These are phyloP conservation scores for Erithacus rubecula DNA, from an alignment of 2,797 vertebrate species.

Conservation along the genomic window DNA sequence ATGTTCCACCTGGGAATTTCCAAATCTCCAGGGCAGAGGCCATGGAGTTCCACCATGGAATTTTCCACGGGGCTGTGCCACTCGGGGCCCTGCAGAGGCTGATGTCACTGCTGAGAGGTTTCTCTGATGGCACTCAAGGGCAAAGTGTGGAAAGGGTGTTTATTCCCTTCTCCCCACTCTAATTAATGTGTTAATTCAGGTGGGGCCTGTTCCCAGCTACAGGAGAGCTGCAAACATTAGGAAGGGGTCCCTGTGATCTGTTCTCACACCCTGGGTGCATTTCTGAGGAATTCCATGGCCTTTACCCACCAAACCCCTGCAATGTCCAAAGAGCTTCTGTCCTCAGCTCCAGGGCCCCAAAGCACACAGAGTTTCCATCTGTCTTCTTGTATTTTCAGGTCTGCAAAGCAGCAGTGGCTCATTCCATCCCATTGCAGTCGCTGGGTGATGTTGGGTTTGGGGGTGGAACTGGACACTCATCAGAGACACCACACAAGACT, in stretches of 20 bases:
- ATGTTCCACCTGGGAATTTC: not conserved
- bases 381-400: not conserved
- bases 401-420: not conserved
- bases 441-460: not conserved
- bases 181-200: not conserved
- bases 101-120: not conserved
- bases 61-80: not conserved
- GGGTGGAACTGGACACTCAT: not conserved
- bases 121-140: not conserved
- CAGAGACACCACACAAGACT: not conserved
- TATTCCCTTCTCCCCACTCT: not conserved
- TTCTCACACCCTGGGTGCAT: not conserved
- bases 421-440: not conserved
- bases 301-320: not conserved
- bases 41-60: accelerated
- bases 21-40: too few species aligned
- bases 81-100: not conserved
- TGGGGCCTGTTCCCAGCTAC: not conserved
- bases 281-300: not conserved
- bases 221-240: not conserved
- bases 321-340: not conserved
- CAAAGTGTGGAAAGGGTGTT: not conserved
- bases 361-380: not conserved
- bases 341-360: not conserved
- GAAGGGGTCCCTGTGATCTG: not conserved